Conservation (phyloP, 1,140 invertebrate species). For the Leptonema lineaticorne region DNA sequence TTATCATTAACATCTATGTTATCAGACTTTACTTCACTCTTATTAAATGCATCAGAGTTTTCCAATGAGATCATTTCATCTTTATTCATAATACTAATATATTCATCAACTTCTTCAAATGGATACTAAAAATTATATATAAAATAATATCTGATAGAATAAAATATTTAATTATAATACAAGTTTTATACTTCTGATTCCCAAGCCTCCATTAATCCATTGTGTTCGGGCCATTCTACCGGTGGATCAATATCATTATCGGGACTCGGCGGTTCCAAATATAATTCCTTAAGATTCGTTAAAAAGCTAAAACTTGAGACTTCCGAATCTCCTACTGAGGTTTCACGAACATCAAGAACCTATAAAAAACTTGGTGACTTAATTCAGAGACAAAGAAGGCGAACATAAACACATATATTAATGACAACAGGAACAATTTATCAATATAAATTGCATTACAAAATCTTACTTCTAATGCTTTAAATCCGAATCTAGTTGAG, state of each 20-base stretch:
- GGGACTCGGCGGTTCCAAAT: constrained; percentile 50
- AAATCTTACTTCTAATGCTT: constrained; percentile 28
- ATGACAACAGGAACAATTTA: constrained; percentile 8
- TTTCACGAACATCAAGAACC: constrained; percentile 66
- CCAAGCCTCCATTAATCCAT: constrained; percentile 21
- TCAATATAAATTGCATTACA: constrained; percentile 7
- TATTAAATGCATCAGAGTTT: no score
- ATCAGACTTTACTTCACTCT: no score
- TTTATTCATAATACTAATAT: constrained; percentile 15
- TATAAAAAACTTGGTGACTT: constrained; percentile 41
- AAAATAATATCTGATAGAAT: no score
- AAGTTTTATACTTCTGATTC: constrained; percentile 13
- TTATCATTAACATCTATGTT: no score
- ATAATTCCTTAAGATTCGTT: constrained; percentile 61
- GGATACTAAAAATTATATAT: constrained; percentile 25
- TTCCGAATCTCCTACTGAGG: constrained; percentile 67
- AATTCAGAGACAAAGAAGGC: not conserved
- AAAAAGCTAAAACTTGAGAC: constrained; percentile 66
- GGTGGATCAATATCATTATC: constrained; percentile 3
- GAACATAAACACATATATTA: constrained; percentile 6
- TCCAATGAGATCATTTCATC: constrained; percentile 5
- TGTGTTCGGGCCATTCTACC: constrained; percentile 8
- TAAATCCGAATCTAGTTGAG: constrained; percentile 70
- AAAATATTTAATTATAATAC: not conserved
- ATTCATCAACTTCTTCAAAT: constrained; percentile 21